Conservation (phyloP, 2,888 invertebrate genomes). For the Phaedon cochleariae region DNA sequence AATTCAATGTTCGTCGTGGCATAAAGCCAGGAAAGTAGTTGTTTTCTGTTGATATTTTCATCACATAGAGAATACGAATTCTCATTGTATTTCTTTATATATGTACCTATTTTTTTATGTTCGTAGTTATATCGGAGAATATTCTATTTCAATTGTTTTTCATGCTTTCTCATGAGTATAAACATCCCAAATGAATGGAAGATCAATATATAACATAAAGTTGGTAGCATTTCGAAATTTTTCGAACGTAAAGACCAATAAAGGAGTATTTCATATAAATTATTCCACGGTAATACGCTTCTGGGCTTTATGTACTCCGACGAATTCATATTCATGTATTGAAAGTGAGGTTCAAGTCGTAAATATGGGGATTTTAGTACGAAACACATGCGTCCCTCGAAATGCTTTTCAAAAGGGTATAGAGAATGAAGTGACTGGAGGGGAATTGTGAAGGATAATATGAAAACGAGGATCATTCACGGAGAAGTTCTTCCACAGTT, state of each 20-base stretch:
- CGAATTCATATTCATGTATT: slow-evolving; percentile 27
- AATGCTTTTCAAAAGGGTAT: slow-evolving; percentile 19
- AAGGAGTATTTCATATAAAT: slow-evolving; percentile 12
- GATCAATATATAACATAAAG: too few species aligned
- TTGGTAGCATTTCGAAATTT: not conserved
- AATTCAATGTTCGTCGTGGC: too few species aligned
- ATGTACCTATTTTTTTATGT: too few species aligned
- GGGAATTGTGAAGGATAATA: not conserved
- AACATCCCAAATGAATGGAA: too few species aligned
- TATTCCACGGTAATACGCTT: slow-evolving; percentile 9
- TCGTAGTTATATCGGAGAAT: too few species aligned
- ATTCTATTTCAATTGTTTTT: too few species aligned
- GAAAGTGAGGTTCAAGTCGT: slow-evolving; percentile 27
- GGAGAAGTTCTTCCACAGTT: not conserved
- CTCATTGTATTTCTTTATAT: too few species aligned
- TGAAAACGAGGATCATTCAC: not conserved
- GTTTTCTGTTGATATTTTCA: too few species aligned
- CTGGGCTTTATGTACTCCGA: slow-evolving; percentile 14
- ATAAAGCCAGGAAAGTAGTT: too few species aligned
- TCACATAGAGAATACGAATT: too few species aligned
- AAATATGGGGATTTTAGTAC: slow-evolving; percentile 29
- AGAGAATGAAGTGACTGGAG: slow-evolving; percentile 5
- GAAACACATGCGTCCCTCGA: slow-evolving; percentile 27
- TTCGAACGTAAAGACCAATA: slow-evolving; percentile 1
- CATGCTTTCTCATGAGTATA: too few species aligned